Conservation (phyloP, 2,113 vertebrate species). For the Aptenodytes forsteri region DNA sequence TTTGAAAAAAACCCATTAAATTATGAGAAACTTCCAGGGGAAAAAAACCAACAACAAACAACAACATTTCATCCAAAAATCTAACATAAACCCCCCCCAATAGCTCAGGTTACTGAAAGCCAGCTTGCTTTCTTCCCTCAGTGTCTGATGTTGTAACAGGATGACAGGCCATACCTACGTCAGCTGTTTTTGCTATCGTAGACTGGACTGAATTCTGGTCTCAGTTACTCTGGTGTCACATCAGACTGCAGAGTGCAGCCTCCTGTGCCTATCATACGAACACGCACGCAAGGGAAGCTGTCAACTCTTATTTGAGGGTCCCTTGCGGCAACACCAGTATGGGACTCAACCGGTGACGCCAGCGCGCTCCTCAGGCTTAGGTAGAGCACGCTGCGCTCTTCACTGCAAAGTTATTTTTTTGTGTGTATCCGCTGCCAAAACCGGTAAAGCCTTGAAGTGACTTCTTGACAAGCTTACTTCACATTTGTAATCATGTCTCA, state of each 20-base stretch:
- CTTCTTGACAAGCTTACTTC: not conserved
- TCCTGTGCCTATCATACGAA: not conserved
- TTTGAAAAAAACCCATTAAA: not conserved
- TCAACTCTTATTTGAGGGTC: not conserved
- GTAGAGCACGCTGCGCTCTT: not conserved
- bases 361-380: not conserved
- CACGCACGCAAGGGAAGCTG: not conserved
- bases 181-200: not conserved
- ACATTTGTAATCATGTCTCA: not conserved
- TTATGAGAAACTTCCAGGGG: not conserved
- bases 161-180: not conserved
- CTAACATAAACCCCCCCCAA: not conserved
- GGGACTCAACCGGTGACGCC: not conserved
- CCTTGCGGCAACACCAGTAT: not conserved
- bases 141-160: accelerated
- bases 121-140: not conserved
- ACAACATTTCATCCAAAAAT: not conserved
- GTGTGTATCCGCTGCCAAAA: not conserved
- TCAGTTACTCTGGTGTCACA: not conserved
- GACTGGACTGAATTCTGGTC: not conserved
- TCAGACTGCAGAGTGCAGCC: not conserved
- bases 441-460: not conserved
- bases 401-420: not conserved
- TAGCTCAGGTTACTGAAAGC: not conserved
- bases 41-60: not conserved